These are phyloP conservation scores for Myotis lucifugus DNA, from an alignment of 2,113 vertebrate species.

Conservation along the genomic window DNA sequence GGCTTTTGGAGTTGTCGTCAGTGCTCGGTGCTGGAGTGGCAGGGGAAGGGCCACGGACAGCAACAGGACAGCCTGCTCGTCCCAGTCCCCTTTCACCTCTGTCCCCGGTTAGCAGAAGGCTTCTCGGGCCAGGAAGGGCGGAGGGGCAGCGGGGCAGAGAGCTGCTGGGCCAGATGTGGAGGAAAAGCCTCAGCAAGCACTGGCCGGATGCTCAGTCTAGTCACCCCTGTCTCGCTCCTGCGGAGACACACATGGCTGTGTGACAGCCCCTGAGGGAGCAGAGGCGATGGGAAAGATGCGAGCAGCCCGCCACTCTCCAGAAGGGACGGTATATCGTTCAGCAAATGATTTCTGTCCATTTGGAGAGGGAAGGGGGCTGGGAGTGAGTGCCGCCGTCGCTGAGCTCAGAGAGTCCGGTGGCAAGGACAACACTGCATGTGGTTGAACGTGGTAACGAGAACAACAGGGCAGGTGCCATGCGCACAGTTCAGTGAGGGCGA, in stretches of 20 bases:
- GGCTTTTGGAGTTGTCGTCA: background rate
- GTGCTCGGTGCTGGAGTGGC: background rate
- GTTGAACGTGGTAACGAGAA: background rate
- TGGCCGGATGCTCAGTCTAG: background rate
- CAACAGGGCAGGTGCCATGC: rapidly evolving
- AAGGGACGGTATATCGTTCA: background rate
- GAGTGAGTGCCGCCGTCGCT: background rate
- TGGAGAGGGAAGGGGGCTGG: background rate
- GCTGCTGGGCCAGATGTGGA: background rate
- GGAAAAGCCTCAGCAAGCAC: background rate
- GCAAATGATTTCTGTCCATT: background rate
- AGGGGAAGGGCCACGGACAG: background rate
- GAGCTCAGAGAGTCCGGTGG: background rate
- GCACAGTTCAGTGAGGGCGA: background rate
- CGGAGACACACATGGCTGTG: rapidly evolving
- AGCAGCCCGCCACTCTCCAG: background rate
- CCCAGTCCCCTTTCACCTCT: background rate
- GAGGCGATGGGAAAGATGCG: background rate
- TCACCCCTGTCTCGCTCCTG: background rate
- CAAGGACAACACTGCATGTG: background rate
- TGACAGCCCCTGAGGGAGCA: background rate
- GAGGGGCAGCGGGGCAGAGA: background rate
- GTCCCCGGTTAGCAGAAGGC: background rate
- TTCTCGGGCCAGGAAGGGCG: background rate
- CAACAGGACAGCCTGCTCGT: background rate